Base-by-base conservation (phyloP, 1,140 invertebrate species). In the Bombus consobrinus region DNA sequence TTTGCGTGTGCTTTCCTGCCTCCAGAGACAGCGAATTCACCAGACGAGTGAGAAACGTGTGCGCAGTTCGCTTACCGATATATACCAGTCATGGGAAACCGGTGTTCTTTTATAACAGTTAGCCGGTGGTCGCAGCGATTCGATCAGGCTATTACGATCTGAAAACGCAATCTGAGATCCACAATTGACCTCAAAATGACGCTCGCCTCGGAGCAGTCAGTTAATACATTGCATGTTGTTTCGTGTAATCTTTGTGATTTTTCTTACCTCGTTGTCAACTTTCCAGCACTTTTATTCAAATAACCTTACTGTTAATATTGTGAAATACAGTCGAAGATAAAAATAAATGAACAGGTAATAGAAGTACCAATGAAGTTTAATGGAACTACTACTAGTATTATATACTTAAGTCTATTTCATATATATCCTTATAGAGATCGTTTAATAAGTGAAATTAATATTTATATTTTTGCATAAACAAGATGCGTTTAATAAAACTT, bases 71-170 rank as follows among this genome's bases (percentile, higher is more conserved):
- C 47, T 13, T 76, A 53, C 59, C 37, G 81, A 76, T 76, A 53
- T 25, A 41, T 64, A n/a, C 59, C 28, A 34, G 32, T 72, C 71
- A 83, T 53, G 74, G 39, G 73, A 47, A 84, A 64, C 64, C 34
- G 15, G 77, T 89, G 91, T 87, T 86, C 88, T 91, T 93, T 90
- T 88, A 82, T 87, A 89, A 92, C 85, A 86, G 87, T 93, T 93
- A 93, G 90, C 90, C 90, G 88, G 89, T 92, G 92, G 89, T 91
- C 89, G 90, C 57, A 69, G 85, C 89, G 72, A 93, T 92, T 93
- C 74, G 87, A 83, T 87, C 74, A 75, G 83, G 87, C 80, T 85
- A 92, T 92, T 93, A 89, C 88, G 79, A 87, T 88, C 85, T 86
- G 84, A 91, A 92, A 90, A 86, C 73, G 84, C 82, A 88, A 83